phyloP scores from a whole-genome alignment of 2,797 vertebrate genomes.

The Apogon talboti region DNA sequence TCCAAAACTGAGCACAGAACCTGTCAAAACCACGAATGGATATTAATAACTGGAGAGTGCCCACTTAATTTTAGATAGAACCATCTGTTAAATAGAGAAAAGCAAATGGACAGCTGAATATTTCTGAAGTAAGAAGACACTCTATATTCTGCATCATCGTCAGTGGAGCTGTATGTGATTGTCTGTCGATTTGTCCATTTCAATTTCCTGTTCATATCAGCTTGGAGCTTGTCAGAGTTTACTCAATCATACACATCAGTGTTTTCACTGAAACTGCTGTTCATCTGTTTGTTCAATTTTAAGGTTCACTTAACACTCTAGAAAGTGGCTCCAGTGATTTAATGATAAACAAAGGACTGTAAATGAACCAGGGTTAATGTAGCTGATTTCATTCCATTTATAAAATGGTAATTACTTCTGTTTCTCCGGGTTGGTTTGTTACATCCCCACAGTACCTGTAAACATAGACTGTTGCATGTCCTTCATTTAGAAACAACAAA shows the following conservation, averaged over 20 bases:
- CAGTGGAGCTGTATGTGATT: no score
- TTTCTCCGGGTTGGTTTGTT: constrained; percentile 9
- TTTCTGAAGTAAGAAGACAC: no score
- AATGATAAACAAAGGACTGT: background rate
- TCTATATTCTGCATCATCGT: no score
- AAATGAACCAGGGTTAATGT: constrained; percentile 13
- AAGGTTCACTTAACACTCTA: background rate
- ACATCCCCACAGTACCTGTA: background rate
- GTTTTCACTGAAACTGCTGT: constrained; percentile 2
- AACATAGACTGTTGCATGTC: background rate
- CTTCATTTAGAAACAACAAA: constrained; percentile 7
- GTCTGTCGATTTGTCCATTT: no score
- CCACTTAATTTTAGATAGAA: background rate
- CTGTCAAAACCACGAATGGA: background rate
- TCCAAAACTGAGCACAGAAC: background rate
- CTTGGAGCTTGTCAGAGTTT: constrained; percentile 7
- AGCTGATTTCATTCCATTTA: constrained; percentile 7
- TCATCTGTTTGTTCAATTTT: constrained; percentile 23
- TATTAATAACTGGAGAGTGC: background rate
- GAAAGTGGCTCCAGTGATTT: constrained; percentile 7
- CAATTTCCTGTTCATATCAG: no score
- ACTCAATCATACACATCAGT: constrained; percentile 1
- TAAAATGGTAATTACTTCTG: background rate
- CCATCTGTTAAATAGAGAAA: background rate
- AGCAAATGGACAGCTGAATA: no score